Evolutionary conservation across 2,888 invertebrate species (phyloP).

Genomic region (Hydropsyche betteni): DNA sequence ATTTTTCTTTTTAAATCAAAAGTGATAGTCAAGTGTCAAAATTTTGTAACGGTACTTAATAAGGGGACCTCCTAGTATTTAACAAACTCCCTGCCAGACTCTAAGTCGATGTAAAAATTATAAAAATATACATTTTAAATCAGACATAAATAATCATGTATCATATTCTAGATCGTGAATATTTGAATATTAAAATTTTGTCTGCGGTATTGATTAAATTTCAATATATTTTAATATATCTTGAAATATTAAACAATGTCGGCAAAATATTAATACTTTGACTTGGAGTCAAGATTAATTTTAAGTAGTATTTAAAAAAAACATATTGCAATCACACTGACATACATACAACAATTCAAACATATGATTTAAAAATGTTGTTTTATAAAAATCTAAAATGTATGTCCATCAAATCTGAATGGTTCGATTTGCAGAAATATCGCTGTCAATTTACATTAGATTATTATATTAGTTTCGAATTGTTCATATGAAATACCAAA

Average conservation of each 20-base stretch:
- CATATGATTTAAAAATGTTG: slow-evolving; percentile 32
- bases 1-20: neutral
- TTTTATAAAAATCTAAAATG: slow-evolving; percentile 5
- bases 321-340: slow-evolving; percentile 26
- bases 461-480: neutral
- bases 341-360: slow-evolving; percentile 30
- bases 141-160: too few relatives aligned
- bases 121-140: too few relatives aligned
- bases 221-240: slow-evolving; percentile 23
- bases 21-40: neutral
- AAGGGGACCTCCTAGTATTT: slow-evolving; percentile 35
- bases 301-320: slow-evolving; percentile 41
- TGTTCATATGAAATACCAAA: neutral
- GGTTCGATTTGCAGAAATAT: slow-evolving; percentile 51
- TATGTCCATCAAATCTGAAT: slow-evolving; percentile 40
- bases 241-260: slow-evolving; percentile 45
- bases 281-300: slow-evolving; percentile 49
- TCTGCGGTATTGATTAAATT: slow-evolving; percentile 39
- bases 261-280: slow-evolving; percentile 44
- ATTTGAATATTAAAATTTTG: neutral
- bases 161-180: too few relatives aligned
- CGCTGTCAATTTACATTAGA: neutral
- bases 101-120: slow-evolving; percentile 35
- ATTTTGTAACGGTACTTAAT: slow-evolving; percentile 17
- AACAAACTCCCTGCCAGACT: slow-evolving; percentile 38